These are phyloP conservation scores for Epiblema foenella DNA, from an alignment of 2,888 invertebrate genomes.

Conservation along the genomic window DNA sequence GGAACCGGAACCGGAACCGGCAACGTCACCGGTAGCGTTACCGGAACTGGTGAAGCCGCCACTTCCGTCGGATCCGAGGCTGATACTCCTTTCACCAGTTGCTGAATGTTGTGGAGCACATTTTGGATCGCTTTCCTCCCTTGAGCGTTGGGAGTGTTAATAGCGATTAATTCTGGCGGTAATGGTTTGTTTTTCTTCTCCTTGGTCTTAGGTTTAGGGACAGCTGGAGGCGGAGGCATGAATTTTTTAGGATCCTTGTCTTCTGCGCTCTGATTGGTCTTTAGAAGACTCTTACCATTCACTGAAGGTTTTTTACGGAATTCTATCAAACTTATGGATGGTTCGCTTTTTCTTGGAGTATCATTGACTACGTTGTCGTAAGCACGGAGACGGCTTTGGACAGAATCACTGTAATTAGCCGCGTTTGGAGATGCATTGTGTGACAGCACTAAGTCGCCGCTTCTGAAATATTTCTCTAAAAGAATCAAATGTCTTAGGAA, in stretches of 20 bases:
- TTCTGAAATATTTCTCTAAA: conserved; percentile 92
- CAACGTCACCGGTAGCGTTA: conserved; percentile 62
- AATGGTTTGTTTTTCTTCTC: conserved; percentile 72
- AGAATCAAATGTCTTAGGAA: conserved; percentile 92
- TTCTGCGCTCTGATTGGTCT: conserved; percentile 66
- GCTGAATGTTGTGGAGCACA: conserved; percentile 79
- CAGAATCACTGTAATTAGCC: conserved; percentile 91
- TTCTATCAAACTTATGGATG: conserved; percentile 72
- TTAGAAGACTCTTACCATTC: conserved; percentile 78
- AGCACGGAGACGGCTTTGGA: conserved; percentile 90
- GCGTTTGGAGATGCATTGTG: conserved; percentile 90
- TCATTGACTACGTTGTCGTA: conserved; percentile 87
- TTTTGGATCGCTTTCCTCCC: conserved; percentile 79
- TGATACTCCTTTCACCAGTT: conserved; percentile 77
- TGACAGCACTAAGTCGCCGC: conserved; percentile 90
- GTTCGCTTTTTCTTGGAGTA: conserved; percentile 62
- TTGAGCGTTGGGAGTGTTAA: conserved; percentile 80
- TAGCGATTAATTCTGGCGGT: conserved; percentile 85
- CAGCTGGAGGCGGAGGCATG: conserved; percentile 69
- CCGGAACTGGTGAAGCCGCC: conserved; percentile 68
- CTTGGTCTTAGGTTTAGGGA: conserved; percentile 65
- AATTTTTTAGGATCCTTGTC: conserved; percentile 68
- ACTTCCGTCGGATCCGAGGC: conserved; percentile 78
- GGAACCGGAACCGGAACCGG: not conserved
- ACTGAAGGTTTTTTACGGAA: conserved; percentile 75